Evolutionary conservation across 2,888 invertebrate species (phyloP).

Genomic region (Tortrix viridana): DNA sequence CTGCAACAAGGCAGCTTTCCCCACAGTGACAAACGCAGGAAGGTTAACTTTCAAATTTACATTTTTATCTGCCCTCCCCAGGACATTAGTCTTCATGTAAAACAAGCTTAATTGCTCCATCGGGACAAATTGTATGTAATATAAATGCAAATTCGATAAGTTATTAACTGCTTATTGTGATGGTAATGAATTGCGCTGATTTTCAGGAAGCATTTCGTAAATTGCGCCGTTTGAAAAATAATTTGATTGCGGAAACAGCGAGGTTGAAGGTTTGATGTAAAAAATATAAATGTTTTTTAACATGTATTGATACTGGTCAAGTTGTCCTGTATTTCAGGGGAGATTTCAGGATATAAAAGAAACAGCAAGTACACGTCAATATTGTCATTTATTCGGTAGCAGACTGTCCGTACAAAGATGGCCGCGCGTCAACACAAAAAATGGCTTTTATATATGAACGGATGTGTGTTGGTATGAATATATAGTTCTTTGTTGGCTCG

Average conservation of each 20-base stretch:
- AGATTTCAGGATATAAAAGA: too few relatives aligned
- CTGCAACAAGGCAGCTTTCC: neutral
- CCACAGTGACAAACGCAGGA: conserved; percentile 26
- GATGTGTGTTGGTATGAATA: too few relatives aligned
- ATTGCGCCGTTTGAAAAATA: neutral
- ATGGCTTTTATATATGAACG: too few relatives aligned
- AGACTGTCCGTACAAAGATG: too few relatives aligned
- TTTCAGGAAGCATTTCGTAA: neutral
- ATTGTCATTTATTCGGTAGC: too few relatives aligned
- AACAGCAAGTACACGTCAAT: too few relatives aligned
- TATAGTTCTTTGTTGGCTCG: too few relatives aligned
- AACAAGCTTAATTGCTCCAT: conserved; percentile 71
- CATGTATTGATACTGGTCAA: too few relatives aligned
- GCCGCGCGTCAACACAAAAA: too few relatives aligned
- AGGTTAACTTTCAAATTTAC: conserved; percentile 51
- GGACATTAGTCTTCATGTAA: conserved; percentile 63
- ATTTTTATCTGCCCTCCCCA: conserved; percentile 59
- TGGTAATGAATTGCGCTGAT: conserved; percentile 25
- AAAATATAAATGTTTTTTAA: too few relatives aligned
- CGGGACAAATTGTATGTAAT: conserved; percentile 69
- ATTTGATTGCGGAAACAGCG: neutral
- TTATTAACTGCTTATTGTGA: conserved; percentile 54
- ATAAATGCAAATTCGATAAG: conserved; percentile 69
- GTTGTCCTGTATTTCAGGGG: too few relatives aligned
- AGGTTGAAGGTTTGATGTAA: too few relatives aligned